Conservation (phyloP, 37 sponge, comb jelly and placozoan genomes). For the Bolinopsis microptera region DNA sequence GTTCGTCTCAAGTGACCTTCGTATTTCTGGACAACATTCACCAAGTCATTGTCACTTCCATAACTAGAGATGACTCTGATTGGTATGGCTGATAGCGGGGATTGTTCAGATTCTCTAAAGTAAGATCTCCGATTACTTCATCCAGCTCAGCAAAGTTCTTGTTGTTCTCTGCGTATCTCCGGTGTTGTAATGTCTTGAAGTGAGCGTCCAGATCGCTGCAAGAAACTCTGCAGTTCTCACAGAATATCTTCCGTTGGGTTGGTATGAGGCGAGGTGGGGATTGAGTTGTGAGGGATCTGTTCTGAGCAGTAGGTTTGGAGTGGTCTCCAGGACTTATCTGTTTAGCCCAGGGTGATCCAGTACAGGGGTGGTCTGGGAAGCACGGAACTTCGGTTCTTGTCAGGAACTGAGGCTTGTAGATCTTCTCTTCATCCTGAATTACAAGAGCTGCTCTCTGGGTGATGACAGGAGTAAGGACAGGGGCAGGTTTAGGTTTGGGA, state of each 20-base stretch:
- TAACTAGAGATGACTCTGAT: too few relatives aligned
- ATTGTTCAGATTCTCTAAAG: not conserved
- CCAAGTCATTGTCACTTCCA: too few relatives aligned
- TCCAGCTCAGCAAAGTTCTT: slow-evolving; percentile 43
- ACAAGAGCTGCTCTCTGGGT: slow-evolving; percentile 22
- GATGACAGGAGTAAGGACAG: not conserved
- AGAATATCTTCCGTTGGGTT: slow-evolving; percentile 35
- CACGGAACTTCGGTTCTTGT: not conserved
- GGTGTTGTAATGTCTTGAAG: slow-evolving; percentile 30
- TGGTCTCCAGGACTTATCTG: not conserved
- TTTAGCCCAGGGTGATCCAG: slow-evolving; percentile 35
- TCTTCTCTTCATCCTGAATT: not conserved
- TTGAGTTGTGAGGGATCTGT: not conserved
- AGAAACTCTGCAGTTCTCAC: slow-evolving; percentile 56
- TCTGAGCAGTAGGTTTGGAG: not conserved
- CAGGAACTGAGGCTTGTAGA: slow-evolving; percentile 54
- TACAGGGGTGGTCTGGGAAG: slow-evolving; percentile 58
- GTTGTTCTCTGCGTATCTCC: slow-evolving; percentile 40
- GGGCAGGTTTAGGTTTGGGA: slow-evolving; percentile 2
- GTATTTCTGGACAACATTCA: too few relatives aligned
- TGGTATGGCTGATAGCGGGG: too few relatives aligned
- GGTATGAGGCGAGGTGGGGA: not conserved
- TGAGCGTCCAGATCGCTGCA: slow-evolving; percentile 34
- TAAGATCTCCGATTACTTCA: slow-evolving; percentile 49
- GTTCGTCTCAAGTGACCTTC: too few relatives aligned